Percentiles rank a stretch among this genome's conserved stretches.
Conservation (phyloP, 2,888 invertebrate species). For the Zaprionus lineosus region DNA sequence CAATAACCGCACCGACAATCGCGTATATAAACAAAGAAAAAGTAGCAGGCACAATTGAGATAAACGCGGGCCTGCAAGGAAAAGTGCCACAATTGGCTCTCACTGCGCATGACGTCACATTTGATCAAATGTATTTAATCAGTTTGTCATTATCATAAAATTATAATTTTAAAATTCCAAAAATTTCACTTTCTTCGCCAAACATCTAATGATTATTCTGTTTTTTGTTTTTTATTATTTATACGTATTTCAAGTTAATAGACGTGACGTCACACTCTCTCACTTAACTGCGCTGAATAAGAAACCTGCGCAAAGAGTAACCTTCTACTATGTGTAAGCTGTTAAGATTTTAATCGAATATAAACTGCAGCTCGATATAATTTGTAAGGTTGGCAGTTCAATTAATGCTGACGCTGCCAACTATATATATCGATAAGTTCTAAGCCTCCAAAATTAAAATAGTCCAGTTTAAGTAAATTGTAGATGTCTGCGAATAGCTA, state of each 20-base stretch:
- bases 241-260: background rate
- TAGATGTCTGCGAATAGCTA: too few species aligned
- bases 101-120: constrained; percentile 54
- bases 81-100: constrained; percentile 16
- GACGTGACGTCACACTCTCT: constrained; percentile 28
- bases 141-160: too few species aligned
- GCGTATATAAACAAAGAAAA: constrained; percentile 69
- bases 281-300: background rate
- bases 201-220: too few species aligned
- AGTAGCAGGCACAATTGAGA: constrained; percentile 38
- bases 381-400: background rate
- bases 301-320: constrained; percentile 9
- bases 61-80: constrained; percentile 26
- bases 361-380: background rate
- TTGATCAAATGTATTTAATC: constrained; percentile 1
- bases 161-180: too few species aligned
- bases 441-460: too few species aligned
- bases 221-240: too few species aligned
- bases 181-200: too few species aligned
- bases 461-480: too few species aligned
- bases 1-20: constrained; percentile 50
- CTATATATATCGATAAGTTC: background rate
- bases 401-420: background rate
- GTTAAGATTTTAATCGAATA: background rate
- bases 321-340: constrained; percentile 16